Base-by-base conservation (phyloP, 1,140 invertebrate genomes). In the Tetragnatha versicolor region DNA sequence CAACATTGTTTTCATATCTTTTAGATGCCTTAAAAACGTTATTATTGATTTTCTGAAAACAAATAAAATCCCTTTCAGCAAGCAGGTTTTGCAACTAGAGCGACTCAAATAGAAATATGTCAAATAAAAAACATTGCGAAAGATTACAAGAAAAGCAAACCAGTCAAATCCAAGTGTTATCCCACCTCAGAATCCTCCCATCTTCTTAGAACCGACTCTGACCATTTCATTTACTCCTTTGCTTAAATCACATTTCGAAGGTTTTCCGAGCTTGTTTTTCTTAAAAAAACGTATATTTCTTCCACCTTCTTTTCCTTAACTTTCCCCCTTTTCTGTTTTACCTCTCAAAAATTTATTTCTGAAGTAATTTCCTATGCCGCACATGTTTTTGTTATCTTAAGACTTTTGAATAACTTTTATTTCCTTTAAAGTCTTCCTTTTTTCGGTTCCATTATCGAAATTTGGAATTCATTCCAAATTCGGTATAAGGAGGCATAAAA, bases 391-490 rank as follows among this genome's bases (percentile, higher is more conserved):
- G 49, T 49, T 55, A 70, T 70, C 68, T 53, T 12, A 39, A 33
- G 39, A 70, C 49, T 70, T 53, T 70, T 17, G 68, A 70, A 70
- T 70, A 53, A 55, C 68, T 70, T 70, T 70, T 70, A 70, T 70
- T 70, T 70, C 49, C 68, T 70, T 55, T 70, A 22, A 70, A 55
- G 39, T 53, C 47, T 37, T n/a, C n/a, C 33, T 37, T 55, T 70
- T 39, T 53, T 47, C 25, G 5, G 17, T 70, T 3, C 10, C 37
- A 17, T 70, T 70, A 55, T 70, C 49, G 49, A 70, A 55, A 70
- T 55, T 70, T 51, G n/a, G 68, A 70, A 70, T 70, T 70, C 68
- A 70, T 70, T 70, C 68, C 47, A 35, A 70, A 70, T 70, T 70
- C 68, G 20, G 49, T 14, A 70, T 53, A 70, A 70, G 68, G 17